phyloP scores from a whole-genome alignment of 2,888 invertebrate genomes.

The Anoplius nigerrimus region DNA sequence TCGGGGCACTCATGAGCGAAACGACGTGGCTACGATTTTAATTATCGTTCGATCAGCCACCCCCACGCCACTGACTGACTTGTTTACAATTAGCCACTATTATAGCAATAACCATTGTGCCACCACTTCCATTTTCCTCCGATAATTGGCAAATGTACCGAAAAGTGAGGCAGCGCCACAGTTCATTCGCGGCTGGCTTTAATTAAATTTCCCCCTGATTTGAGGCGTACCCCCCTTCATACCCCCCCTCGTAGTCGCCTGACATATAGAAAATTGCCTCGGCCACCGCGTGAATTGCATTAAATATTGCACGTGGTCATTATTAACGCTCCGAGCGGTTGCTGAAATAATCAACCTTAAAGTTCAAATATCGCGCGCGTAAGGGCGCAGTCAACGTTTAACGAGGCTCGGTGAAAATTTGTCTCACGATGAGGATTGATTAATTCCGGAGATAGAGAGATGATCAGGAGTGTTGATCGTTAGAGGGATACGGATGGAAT shows the following conservation, averaged over 20 bases:
- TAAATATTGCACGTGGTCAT: too few relatives aligned
- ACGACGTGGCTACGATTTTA: too few relatives aligned
- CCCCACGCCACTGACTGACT: too few relatives aligned
- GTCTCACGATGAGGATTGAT: slow-evolving; percentile 44
- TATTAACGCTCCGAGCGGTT: too few relatives aligned
- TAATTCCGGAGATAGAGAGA: slow-evolving; percentile 51
- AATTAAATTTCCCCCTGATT: slow-evolving; percentile 40
- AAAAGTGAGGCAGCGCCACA: not conserved
- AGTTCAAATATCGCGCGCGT: too few relatives aligned
- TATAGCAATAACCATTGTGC: too few relatives aligned
- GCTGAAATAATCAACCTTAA: too few relatives aligned
- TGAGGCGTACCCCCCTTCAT: not conserved
- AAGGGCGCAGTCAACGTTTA: slow-evolving; percentile 45
- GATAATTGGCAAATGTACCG: slow-evolving; percentile 37
- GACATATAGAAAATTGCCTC: slow-evolving; percentile 3
- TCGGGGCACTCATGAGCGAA: too few relatives aligned
- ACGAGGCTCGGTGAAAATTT: slow-evolving; percentile 47
- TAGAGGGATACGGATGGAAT: slow-evolving; percentile 31
- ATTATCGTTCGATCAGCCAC: too few relatives aligned
- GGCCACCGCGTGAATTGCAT: not conserved
- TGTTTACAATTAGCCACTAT: too few relatives aligned
- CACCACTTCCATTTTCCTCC: slow-evolving; percentile 30
- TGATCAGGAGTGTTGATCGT: slow-evolving; percentile 42
- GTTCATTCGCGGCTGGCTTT: slow-evolving; percentile 20
- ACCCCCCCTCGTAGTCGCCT: too few relatives aligned